phyloP scores from a whole-genome alignment of 64 coral and sea anemone species.

The Hydrozoanthus tunicans region DNA sequence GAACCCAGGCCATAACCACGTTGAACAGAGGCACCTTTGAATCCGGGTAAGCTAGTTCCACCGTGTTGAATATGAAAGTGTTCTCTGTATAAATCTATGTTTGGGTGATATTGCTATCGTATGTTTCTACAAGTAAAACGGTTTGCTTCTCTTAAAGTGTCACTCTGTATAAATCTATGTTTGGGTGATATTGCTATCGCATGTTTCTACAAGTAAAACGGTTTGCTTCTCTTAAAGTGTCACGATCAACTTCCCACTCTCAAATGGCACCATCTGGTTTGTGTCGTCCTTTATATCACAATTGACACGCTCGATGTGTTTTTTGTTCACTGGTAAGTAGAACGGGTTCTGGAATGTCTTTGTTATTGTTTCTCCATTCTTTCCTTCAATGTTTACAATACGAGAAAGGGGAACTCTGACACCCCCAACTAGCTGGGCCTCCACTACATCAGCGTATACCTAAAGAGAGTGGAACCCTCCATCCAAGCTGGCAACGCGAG shows the following conservation, averaged over 20 bases:
- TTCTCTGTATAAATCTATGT: not conserved
- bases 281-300: not conserved
- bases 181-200: not conserved
- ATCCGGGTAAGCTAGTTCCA: not conserved
- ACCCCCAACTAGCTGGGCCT: too few relatives aligned
- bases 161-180: not conserved
- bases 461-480: too few relatives aligned
- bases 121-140: not conserved
- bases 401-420: too few relatives aligned
- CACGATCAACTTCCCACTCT: too few relatives aligned
- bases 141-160: not conserved
- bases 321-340: not conserved
- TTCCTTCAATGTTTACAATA: too few relatives aligned
- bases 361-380: too few relatives aligned
- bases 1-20: too few relatives aligned
- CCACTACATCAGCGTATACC: too few relatives aligned
- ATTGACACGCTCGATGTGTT: not conserved
- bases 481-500: too few relatives aligned
- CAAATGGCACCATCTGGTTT: too few relatives aligned
- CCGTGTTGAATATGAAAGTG: not conserved
- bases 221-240: not conserved
- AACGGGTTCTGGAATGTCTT: too few relatives aligned
- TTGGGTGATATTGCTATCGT: not conserved
- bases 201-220: not conserved
- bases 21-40: not conserved